Base-by-base conservation (phyloP, 53 echinoderm and acorn worm species). In the Patiria pectinifera region DNA sequence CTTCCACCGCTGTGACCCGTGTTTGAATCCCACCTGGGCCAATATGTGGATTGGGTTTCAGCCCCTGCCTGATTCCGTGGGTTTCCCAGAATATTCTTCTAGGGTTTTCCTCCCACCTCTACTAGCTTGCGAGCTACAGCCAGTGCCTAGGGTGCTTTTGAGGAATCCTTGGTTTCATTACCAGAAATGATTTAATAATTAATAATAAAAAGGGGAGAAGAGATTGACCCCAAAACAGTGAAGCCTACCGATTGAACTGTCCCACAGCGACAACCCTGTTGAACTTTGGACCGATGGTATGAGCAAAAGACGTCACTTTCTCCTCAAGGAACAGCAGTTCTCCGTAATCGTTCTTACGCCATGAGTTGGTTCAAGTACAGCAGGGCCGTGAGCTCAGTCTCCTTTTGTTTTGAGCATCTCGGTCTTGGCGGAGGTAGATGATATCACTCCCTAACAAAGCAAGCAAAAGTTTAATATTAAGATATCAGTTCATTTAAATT, bases 311-410 rank as follows among this genome's bases (percentile, higher is more conserved):
- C 58, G 21, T 97, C 95, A 60, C 90, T 69, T n/a, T 69, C 45
- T 94, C 93, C 7, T 97, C 96, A 25, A 94, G 96, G 18, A 97
- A 95, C 60, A 97, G 62, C 15, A 96, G 78, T 71, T 97, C 97
- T 11, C 97, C 96, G 48, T 97, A 97, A 82, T 96, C 92, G 63
- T 97, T 96, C 86, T 93, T 93, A 2, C 91, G 79, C 97, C 97
- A 97, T n/a, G n/a, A 94, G 85, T 2, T 96, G 82, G 43, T 97
- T 96, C 78, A 96, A 71, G 89, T 93, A 97, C 11, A 96, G 25
- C n/a, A 96, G 2, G 1, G 93, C 63, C 21, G 96, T 91, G 61
- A 62, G 90, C 45, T 94, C 94, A 10, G 19, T 71, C 3, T 80
- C 87, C 13, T 71, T n/a, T n/a, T 82, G 5, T 47, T 84, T 1